Conservation (phyloP, 2,113 vertebrate genomes). For the Paedocypris sp. region DNA sequence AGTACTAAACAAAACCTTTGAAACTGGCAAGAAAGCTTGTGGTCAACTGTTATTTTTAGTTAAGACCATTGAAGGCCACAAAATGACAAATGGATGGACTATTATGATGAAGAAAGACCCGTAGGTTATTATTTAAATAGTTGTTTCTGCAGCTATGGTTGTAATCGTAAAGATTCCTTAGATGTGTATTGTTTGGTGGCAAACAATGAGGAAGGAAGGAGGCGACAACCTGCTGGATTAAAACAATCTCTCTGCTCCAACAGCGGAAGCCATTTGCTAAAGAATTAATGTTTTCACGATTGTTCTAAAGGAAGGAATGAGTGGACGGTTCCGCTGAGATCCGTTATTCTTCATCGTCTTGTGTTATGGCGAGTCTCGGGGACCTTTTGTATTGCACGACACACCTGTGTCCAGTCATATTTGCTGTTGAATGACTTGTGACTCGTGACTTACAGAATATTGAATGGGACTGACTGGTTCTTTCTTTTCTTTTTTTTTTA, state of each 20-base stretch:
- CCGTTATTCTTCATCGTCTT: conserved; percentile 10
- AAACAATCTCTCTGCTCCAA: not conserved
- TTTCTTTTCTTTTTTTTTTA: not conserved
- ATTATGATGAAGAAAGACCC: too few species aligned
- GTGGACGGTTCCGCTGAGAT: not conserved
- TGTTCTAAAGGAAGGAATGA: conserved; percentile 2
- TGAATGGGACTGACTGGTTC: conserved; percentile 16
- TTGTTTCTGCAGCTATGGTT: too few species aligned
- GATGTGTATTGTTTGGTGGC: conserved; percentile 17
- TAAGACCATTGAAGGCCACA: not conserved
- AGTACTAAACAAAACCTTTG: conserved; percentile 53
- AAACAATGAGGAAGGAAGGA: conserved; percentile 23
- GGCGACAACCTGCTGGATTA: conserved; percentile 6
- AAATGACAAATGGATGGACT: too few species aligned
- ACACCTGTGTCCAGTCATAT: too few species aligned
- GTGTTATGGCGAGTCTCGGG: not conserved
- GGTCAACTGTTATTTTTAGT: conserved; percentile 36
- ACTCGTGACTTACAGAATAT: not conserved
- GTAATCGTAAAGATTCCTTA: too few species aligned
- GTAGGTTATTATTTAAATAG: too few species aligned
- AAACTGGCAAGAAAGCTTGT: conserved; percentile 44
- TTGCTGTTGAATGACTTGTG: conserved; percentile 8
- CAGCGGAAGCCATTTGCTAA: conserved; percentile 20
- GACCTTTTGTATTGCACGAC: not conserved
- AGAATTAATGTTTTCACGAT: not conserved